These are phyloP conservation scores for Micoletzkya japonica DNA, from an alignment of 2,888 invertebrate species.

Conservation along the genomic window DNA sequence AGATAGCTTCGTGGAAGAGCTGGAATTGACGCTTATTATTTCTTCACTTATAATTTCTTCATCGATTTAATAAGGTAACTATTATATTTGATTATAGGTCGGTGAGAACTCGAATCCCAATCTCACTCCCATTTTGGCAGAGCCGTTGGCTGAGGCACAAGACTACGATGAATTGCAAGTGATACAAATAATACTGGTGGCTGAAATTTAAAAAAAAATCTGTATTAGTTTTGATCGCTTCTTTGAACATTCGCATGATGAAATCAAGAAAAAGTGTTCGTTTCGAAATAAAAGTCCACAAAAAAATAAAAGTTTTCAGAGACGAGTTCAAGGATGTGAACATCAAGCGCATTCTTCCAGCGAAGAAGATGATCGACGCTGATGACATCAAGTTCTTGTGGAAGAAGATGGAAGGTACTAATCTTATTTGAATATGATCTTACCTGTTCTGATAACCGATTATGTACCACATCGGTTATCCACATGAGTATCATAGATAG, in stretches of 20 bases:
- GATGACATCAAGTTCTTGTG: slow-evolving; percentile 20
- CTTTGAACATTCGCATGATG: slow-evolving; percentile 1
- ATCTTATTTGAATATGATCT: neutral
- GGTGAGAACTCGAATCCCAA: slow-evolving; percentile 25
- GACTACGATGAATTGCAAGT: slow-evolving; percentile 19
- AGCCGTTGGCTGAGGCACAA: slow-evolving; percentile 9
- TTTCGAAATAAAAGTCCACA: too few relatives aligned
- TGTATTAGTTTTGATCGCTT: too few relatives aligned
- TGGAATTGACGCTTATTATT: too few relatives aligned
- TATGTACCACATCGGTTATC: too few relatives aligned
- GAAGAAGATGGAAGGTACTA: slow-evolving; percentile 24
- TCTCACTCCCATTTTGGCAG: slow-evolving; percentile 19
- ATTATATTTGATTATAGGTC: neutral
- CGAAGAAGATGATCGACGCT: slow-evolving; percentile 6
- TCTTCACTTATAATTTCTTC: too few relatives aligned
- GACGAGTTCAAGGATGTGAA: slow-evolving; percentile 7
- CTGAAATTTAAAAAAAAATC: neutral
- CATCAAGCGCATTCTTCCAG: slow-evolving; percentile 4
- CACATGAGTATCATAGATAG: too few relatives aligned
- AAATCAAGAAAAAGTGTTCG: neutral
- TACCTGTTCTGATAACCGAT: too few relatives aligned
- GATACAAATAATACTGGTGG: neutral
- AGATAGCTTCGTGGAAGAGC: too few relatives aligned
- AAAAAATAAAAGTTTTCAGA: neutral
- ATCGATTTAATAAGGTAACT: slow-evolving; percentile 21